Conservation (phyloP, 2,797 vertebrate species). For the Micropoecilia bifurca region DNA sequence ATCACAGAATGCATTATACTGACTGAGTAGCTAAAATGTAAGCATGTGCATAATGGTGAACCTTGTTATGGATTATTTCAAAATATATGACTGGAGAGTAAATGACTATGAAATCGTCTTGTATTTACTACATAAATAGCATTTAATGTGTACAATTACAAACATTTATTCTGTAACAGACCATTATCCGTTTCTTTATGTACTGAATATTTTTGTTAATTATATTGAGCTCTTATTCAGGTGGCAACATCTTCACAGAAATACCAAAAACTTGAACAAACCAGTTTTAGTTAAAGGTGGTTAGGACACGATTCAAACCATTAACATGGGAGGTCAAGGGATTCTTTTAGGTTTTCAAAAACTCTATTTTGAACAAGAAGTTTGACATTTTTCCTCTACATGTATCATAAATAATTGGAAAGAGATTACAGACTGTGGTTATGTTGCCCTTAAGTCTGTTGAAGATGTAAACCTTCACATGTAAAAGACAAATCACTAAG, state of each 20-base stretch:
- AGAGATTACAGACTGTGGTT: neutral
- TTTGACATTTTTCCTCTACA: neutral
- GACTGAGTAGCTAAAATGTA: neutral
- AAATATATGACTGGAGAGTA: neutral
- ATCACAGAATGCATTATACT: neutral
- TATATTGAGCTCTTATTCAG: neutral
- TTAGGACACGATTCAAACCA: neutral
- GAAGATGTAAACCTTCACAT: neutral
- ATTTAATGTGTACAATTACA: neutral
- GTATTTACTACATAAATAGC: neutral
- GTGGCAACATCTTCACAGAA: neutral
- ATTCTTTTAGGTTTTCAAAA: neutral
- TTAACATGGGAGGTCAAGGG: neutral
- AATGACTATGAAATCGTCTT: neutral
- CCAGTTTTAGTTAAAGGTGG: neutral
- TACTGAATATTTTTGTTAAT: neutral
- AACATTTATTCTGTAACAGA: neutral
- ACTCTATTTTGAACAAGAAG: neutral
- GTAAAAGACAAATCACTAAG: neutral
- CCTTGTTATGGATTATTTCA: neutral
- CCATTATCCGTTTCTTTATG: neutral
- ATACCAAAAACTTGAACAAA: constrained; percentile 6
- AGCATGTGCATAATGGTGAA: neutral
- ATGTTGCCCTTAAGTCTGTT: neutral
- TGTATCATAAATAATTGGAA: neutral